phyloP scores from a whole-genome alignment of 2,888 invertebrate genomes.

The Drosophila melanosoma region DNA sequence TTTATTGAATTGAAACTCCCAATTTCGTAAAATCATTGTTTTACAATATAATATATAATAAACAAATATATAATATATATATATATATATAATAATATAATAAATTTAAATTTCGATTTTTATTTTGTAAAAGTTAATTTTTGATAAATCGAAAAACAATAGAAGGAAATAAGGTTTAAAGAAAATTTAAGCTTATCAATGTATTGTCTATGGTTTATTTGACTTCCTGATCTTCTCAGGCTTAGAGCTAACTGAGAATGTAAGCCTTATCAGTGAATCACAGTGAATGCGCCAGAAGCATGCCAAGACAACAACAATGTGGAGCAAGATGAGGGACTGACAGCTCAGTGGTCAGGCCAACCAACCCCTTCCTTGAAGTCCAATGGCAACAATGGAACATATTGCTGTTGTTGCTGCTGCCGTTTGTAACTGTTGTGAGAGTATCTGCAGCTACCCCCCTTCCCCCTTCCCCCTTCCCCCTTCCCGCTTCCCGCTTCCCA shows the following conservation, averaged over 20 bases:
- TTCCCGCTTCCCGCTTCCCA: slow-evolving; percentile 1
- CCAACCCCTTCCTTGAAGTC: slow-evolving; percentile 43
- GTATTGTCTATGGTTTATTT: neutral
- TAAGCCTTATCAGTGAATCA: slow-evolving; percentile 47
- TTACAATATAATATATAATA: no score
- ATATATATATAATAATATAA: no score
- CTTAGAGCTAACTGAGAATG: slow-evolving; percentile 31
- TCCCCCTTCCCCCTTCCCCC: slow-evolving; percentile 12
- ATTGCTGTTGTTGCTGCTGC: slow-evolving; percentile 47
- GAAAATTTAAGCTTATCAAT: neutral
- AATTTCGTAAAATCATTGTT: neutral
- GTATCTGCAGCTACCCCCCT: slow-evolving; percentile 49
- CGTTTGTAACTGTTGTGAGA: slow-evolving; percentile 43
- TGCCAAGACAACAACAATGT: slow-evolving; percentile 32
- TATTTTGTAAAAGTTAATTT: neutral
- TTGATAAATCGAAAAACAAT: neutral
- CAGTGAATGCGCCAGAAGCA: slow-evolving; percentile 35
- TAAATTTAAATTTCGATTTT: neutral
- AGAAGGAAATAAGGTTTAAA: neutral
- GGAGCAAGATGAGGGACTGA: slow-evolving; percentile 57
- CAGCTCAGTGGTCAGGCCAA: slow-evolving; percentile 40
- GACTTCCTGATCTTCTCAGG: slow-evolving; percentile 24
- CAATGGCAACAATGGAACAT: slow-evolving; percentile 58
- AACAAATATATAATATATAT: no score
- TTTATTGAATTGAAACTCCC: neutral